phyloP scores from a whole-genome alignment of 1,140 invertebrate species.

The Euura saliciscinereae region DNA sequence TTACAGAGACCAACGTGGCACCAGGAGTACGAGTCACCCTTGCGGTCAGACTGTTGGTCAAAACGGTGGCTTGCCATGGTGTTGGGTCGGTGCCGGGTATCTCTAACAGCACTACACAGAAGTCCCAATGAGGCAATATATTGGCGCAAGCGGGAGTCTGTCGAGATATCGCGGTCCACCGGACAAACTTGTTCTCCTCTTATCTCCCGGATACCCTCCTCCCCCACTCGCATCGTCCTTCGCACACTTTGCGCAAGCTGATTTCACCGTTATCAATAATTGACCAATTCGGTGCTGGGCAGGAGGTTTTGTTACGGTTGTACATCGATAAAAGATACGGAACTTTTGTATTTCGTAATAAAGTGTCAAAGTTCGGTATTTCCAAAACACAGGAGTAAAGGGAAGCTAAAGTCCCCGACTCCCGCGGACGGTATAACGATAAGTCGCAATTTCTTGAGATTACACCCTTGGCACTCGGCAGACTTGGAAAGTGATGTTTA shows the following conservation, averaged over 20 bases:
- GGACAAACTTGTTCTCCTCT: neutral
- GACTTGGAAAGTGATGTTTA: neutral
- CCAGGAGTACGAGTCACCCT: neutral
- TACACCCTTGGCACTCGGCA: neutral
- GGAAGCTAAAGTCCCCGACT: neutral
- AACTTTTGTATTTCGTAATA: slow-evolving; percentile 5
- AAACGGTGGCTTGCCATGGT: neutral
- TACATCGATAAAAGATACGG: neutral
- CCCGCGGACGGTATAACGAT: neutral
- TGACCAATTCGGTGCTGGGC: neutral
- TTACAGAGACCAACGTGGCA: neutral
- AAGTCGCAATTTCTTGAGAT: neutral
- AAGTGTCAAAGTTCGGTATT: neutral
- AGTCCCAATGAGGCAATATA: slow-evolving; percentile 4
- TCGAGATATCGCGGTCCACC: slow-evolving; percentile 4
- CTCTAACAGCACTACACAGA: neutral
- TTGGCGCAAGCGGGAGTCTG: neutral
- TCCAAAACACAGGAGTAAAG: neutral
- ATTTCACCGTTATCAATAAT: slow-evolving; percentile 1
- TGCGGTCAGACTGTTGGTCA: neutral
- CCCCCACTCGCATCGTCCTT: neutral
- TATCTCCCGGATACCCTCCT: neutral
- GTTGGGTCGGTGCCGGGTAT: neutral
- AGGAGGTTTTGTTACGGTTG: neutral
- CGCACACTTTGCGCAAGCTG: slow-evolving; percentile 1